Base-by-base conservation (phyloP, 2,797 vertebrate genomes). In the Balearica regulorum region DNA sequence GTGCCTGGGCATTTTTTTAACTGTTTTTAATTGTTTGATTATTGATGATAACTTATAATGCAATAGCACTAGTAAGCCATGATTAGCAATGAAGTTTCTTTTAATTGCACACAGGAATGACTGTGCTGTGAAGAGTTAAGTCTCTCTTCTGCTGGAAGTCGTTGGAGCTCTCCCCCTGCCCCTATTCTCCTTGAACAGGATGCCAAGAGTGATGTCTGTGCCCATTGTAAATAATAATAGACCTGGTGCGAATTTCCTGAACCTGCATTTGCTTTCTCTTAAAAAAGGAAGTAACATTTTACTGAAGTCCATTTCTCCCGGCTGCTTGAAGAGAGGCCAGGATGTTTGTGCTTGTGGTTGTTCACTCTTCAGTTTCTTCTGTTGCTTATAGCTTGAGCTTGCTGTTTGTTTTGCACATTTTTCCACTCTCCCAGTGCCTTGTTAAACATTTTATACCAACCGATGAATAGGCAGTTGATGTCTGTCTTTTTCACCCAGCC, bases 401-500 rank as follows among this genome's bases (percentile, higher is more conserved):
- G 54, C 61, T 76, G 46, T 58, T 87, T 78, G 49, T 88, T 96
- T 93, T 78, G 49, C 33, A 81, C 64, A 12, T 77, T 87, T 85
- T 95, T 19, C 54, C 25, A 57, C n/a, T 89, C 54, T 95, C 28
- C 11, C 58, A 83, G 55, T 83, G 91, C 60, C 57, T 86, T 85
- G 78, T 93, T 84, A 69, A 88, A 72, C 53, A 48, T 93, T 75
- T 95, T 87, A 57, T 66, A 76, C 46, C 55, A 35, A 65, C 15
- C 11, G 54, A 65, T 87, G 89, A 89, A 91, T 55, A 61, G 62
- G 79, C 43, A 69, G 54, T 88, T 86, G 68, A 78, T 78, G 49
- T 88, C 62, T 94, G 57, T 93, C 69, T 57, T 95, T 92, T 95
- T 90, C 41, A 89, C 54, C 53, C 35, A 65, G 68, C 14, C 44